Percentiles rank a stretch among this genome's conserved stretches.
phyloP scores from a whole-genome alignment of 2,888 invertebrate genomes.

The Agriopis marginaria region DNA sequence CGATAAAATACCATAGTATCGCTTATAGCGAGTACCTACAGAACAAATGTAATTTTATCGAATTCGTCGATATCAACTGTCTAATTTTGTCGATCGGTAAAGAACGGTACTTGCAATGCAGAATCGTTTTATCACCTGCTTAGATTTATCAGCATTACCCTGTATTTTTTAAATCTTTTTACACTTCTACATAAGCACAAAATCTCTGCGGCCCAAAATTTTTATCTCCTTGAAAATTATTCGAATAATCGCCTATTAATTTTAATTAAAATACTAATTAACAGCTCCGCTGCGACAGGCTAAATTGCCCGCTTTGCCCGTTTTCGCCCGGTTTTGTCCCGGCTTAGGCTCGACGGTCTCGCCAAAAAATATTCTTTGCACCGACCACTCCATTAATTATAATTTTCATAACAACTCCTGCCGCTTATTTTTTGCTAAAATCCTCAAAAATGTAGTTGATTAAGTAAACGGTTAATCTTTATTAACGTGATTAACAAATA shows the following conservation, averaged over 20 bases:
- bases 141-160: neutral
- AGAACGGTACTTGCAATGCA: too few species aligned
- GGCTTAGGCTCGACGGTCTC: slow-evolving; percentile 61
- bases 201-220: slow-evolving; percentile 52
- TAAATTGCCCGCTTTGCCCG: slow-evolving; percentile 70
- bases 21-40: too few species aligned
- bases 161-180: slow-evolving; percentile 8
- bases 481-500: slow-evolving; percentile 10
- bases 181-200: slow-evolving; percentile 44
- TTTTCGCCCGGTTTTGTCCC: slow-evolving; percentile 66
- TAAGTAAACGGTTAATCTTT: slow-evolving; percentile 65
- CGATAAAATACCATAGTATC: too few species aligned
- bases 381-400: slow-evolving; percentile 74
- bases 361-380: slow-evolving; percentile 68
- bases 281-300: slow-evolving; percentile 67
- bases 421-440: slow-evolving; percentile 61
- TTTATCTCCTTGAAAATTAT: slow-evolving; percentile 65
- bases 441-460: slow-evolving; percentile 64
- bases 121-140: neutral
- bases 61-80: too few species aligned
- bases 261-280: slow-evolving; percentile 82
- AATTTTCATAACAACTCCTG: slow-evolving; percentile 62
- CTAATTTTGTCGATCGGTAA: too few species aligned
- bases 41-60: too few species aligned
- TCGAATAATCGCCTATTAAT: slow-evolving; percentile 78